Conservation (phyloP, 2,113 vertebrate genomes). For the Amblyornis subalaris region DNA sequence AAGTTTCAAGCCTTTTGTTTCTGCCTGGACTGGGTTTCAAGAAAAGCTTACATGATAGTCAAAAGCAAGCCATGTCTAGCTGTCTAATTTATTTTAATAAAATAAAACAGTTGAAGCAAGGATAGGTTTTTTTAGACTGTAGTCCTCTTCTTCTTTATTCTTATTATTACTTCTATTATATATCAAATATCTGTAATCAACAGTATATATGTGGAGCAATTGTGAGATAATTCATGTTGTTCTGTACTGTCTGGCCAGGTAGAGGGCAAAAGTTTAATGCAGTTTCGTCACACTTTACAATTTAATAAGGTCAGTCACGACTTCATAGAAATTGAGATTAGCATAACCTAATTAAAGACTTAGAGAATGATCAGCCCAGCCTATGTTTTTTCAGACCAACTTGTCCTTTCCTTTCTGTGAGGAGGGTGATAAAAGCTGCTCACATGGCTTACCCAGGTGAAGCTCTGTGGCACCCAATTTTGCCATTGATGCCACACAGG, state of each 20-base stretch:
- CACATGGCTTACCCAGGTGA: not conserved
- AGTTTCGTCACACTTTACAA: not conserved
- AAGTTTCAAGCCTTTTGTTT: not conserved
- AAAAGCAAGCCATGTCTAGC: not conserved
- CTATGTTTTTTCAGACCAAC: not conserved
- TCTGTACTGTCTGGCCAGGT: not conserved
- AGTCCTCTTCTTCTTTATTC: not conserved
- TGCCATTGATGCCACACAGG: not conserved
- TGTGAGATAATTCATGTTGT: not conserved
- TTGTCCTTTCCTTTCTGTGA: not conserved
- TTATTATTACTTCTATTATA: not conserved
- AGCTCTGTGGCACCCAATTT: not conserved
- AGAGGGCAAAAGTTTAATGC: not conserved
- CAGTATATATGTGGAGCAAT: not conserved
- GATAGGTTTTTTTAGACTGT: not conserved
- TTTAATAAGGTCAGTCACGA: conserved; percentile 23
- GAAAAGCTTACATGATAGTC: not conserved
- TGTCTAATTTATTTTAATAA: not conserved
- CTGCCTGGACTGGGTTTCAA: not conserved
- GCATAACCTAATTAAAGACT: not conserved
- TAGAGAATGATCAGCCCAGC: not conserved
- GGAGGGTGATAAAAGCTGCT: not conserved
- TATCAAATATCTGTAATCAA: not conserved
- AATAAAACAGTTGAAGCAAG: not conserved
- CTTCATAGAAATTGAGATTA: not conserved